Conservation (phyloP, 2,888 invertebrate species). For the Tipula unca region DNA sequence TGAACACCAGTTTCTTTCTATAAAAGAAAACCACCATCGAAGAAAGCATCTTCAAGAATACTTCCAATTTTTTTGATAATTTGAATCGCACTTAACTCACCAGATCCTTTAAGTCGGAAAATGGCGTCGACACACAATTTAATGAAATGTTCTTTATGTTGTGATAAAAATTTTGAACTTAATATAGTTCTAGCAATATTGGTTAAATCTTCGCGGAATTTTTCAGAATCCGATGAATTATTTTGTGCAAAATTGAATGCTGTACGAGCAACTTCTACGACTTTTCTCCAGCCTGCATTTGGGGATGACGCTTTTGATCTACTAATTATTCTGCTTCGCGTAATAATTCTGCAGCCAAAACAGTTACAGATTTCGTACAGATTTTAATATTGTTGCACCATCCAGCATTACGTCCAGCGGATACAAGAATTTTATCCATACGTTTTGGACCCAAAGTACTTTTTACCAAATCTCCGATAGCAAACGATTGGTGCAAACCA, state of each 20-base stretch:
- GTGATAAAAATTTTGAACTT: constrained; percentile 95
- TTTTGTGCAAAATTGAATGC: constrained; percentile 77
- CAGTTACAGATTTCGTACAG: constrained; percentile 99
- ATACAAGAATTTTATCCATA: constrained; percentile 89
- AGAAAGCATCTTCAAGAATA: constrained; percentile 85
- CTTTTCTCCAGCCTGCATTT: constrained; percentile 91
- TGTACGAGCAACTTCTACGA: constrained; percentile 72
- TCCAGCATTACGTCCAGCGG: constrained; percentile 77
- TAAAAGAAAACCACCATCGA: constrained; percentile 89
- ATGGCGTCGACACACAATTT: constrained; percentile 94
- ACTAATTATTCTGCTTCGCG: constrained; percentile 92
- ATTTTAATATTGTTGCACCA: constrained; percentile 97
- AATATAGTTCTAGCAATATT: constrained; percentile 97
- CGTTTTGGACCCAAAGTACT: constrained; percentile 98
- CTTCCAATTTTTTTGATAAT: constrained; percentile 96
- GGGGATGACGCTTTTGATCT: constrained; percentile 92
- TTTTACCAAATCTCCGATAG: constrained; percentile 96
- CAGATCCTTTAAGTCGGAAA: constrained; percentile 87
- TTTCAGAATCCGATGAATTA: constrained; percentile 67
- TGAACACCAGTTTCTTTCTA: constrained; percentile 97
- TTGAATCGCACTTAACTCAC: constrained; percentile 92
- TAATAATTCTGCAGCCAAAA: constrained; percentile 79
- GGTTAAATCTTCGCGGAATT: constrained; percentile 78
- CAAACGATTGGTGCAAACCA: constrained; percentile 97
- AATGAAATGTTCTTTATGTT: constrained; percentile 95